phyloP scores from a whole-genome alignment of 2,113 vertebrate species.

The Tragelaphus strepsiceros region DNA sequence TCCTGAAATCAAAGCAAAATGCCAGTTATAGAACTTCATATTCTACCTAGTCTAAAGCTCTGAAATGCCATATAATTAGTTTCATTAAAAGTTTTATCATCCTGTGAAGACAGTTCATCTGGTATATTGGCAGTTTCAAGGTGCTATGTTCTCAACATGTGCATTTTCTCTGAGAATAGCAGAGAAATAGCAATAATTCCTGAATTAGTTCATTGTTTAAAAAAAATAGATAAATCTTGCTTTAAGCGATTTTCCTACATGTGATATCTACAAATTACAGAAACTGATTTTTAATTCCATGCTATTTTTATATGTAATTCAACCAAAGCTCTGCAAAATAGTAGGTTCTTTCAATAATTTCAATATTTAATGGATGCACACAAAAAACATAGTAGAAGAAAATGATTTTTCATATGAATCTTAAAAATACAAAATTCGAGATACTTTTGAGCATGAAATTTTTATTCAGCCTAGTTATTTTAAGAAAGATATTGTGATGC shows the following conservation, averaged over 20 bases:
- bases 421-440: neutral
- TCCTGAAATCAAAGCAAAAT: slow-evolving; percentile 76
- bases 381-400: neutral
- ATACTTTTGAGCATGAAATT: neutral
- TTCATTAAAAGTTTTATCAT: slow-evolving; percentile 78
- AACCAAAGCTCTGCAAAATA: neutral
- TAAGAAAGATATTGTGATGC: neutral
- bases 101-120: slow-evolving; percentile 80
- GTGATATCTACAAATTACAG: slow-evolving; percentile 55
- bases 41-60: slow-evolving; percentile 77
- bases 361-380: neutral
- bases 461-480: neutral
- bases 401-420: neutral
- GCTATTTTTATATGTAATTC: slow-evolving; percentile 20
- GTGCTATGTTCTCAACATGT: slow-evolving; percentile 75
- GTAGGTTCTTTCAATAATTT: neutral
- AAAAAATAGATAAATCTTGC: slow-evolving; percentile 42
- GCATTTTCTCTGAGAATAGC: slow-evolving; percentile 72
- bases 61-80: slow-evolving; percentile 77
- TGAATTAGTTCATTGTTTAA: slow-evolving; percentile 75
- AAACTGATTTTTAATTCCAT: neutral
- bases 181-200: slow-evolving; percentile 71
- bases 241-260: slow-evolving; percentile 51
- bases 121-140: slow-evolving; percentile 76
- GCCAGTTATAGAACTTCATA: slow-evolving; percentile 74